These are phyloP conservation scores for Archaeoteleia sp. DNA, from an alignment of 2,888 invertebrate species.

Conservation along the genomic window DNA sequence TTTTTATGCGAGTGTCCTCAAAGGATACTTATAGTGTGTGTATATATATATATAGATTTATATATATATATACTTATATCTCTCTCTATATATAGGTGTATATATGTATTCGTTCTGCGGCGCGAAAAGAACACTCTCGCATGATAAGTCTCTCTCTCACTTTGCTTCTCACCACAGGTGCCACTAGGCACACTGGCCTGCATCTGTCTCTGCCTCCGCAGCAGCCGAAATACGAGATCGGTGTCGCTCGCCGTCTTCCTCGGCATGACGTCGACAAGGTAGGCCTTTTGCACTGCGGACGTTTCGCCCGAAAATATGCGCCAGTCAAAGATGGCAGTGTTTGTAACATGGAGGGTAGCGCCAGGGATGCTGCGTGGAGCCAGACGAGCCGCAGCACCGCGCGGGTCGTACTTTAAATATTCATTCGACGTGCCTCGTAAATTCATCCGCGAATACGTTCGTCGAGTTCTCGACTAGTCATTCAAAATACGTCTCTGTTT, in stretches of 20 bases:
- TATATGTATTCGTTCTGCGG: not conserved
- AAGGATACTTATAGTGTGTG: no score
- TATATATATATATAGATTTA: no score
- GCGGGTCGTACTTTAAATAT: constrained; percentile 17
- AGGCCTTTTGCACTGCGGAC: constrained; percentile 50
- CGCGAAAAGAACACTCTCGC: constrained; percentile 6
- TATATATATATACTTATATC: no score
- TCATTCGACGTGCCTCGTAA: constrained; percentile 23
- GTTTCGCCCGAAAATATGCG: constrained; percentile 18
- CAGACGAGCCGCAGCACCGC: not conserved
- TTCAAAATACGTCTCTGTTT: constrained; percentile 3
- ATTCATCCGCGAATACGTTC: not conserved
- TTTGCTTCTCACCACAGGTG: not conserved
- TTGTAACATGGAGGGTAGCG: constrained; percentile 55
- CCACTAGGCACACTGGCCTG: constrained; percentile 1
- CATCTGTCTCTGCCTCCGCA: not conserved
- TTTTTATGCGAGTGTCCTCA: no score
- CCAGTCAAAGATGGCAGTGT: constrained; percentile 65
- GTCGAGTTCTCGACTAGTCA: constrained; percentile 2
- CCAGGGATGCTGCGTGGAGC: constrained; percentile 60
- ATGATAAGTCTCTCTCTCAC: not conserved
- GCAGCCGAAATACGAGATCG: not conserved
- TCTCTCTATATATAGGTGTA: not conserved
- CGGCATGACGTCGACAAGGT: constrained; percentile 67
- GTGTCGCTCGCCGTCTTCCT: constrained; percentile 17